phyloP scores from a whole-genome alignment of 2,797 vertebrate species.

The Dendrocincla tyrannina region DNA sequence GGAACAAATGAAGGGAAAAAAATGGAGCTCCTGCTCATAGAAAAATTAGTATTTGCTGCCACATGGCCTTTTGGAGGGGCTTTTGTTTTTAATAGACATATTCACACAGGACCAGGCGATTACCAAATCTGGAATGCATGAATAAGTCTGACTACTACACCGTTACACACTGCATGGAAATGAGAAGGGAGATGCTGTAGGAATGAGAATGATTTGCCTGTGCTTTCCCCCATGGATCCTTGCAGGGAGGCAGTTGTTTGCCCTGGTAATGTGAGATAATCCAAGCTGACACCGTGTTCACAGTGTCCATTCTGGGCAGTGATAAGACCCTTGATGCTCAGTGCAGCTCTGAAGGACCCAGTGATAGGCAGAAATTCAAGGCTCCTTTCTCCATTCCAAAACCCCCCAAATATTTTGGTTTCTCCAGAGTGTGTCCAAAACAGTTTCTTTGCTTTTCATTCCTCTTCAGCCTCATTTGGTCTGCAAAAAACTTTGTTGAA shows the following conservation, averaged over 20 bases:
- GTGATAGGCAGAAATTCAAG: conserved; percentile 25
- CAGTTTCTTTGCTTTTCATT: conserved; percentile 12
- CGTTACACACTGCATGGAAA: conserved; percentile 35
- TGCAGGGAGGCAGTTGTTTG: not conserved
- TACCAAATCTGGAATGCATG: conserved; percentile 23
- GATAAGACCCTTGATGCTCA: not conserved
- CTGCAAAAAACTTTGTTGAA: not conserved
- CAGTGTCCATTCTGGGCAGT: not conserved
- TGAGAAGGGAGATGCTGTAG: conserved; percentile 3
- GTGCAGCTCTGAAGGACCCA: not conserved
- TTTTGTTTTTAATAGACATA: conserved; percentile 42
- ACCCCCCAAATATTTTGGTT: conserved; percentile 22
- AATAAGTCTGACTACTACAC: conserved; percentile 19
- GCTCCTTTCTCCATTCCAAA: not conserved
- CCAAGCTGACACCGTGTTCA: not conserved
- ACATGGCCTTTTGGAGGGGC: not conserved
- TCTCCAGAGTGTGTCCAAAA: not conserved
- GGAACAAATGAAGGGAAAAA: not conserved
- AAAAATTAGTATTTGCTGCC: conserved; percentile 35
- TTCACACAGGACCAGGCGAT: conserved; percentile 4
- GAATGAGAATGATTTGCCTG: conserved; percentile 26
- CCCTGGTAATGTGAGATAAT: not conserved
- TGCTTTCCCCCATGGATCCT: not conserved
- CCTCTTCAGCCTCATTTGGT: not conserved
- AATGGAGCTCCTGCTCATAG: not conserved